phyloP scores from a whole-genome alignment of 2,797 vertebrate species.

The Myotis daubentonii region DNA sequence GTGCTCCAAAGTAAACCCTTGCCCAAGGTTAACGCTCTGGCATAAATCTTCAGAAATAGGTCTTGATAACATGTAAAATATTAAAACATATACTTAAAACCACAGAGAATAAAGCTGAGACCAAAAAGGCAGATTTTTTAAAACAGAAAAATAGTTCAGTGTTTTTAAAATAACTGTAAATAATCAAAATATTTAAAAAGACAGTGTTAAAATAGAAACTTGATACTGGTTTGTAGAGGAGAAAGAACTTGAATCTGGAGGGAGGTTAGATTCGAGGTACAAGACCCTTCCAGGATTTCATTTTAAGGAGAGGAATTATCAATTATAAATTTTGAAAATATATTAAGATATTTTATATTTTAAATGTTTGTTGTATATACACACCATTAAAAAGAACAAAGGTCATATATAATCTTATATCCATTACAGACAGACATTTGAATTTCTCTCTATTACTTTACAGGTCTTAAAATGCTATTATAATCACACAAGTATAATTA shows the following conservation, averaged over 20 bases:
- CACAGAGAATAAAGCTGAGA: background rate
- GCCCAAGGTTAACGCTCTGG: background rate
- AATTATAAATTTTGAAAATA: background rate
- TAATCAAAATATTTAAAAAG: background rate
- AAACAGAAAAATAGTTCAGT: background rate
- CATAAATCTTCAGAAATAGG: background rate
- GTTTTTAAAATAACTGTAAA: background rate
- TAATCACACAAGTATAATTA: background rate
- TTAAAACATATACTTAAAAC: background rate
- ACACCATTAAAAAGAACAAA: background rate
- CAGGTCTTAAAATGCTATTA: background rate
- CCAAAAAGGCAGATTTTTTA: background rate
- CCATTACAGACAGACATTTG: background rate
- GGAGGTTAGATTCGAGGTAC: background rate
- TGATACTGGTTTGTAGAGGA: background rate
- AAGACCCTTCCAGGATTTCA: background rate
- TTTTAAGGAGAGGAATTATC: background rate
- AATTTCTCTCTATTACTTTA: background rate
- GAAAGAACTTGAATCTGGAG: background rate
- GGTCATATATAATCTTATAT: background rate
- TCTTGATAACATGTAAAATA: background rate
- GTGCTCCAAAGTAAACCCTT: background rate
- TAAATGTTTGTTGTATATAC: background rate
- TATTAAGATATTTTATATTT: background rate
- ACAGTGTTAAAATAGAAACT: background rate